Conservation (phyloP, 2,113 vertebrate species). For the Nicator chloris region DNA sequence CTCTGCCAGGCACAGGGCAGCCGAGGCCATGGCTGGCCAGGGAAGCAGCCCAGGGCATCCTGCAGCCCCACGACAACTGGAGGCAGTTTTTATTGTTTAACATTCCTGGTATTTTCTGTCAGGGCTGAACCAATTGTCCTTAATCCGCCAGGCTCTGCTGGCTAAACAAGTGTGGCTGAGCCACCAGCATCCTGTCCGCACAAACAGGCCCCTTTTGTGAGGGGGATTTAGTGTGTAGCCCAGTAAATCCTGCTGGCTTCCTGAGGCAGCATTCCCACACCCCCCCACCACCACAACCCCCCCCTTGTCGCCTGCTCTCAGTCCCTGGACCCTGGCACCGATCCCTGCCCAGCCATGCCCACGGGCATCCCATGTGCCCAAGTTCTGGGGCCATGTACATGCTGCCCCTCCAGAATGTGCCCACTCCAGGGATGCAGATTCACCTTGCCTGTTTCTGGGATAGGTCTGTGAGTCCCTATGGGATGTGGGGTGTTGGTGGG, state of each 20-base stretch:
- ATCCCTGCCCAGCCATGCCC: not conserved
- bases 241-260: constrained; percentile 69
- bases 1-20: not conserved
- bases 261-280: constrained; percentile 67
- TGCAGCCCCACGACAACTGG: constrained; percentile 39
- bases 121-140: constrained; percentile 73
- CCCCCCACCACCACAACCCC: not conserved
- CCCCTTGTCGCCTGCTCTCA: not conserved
- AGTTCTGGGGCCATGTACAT: not conserved
- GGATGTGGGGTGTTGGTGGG: not conserved
- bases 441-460: not conserved
- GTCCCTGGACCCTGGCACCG: not conserved
- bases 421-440: not conserved
- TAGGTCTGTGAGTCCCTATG: not conserved
- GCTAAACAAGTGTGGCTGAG: constrained; percentile 71
- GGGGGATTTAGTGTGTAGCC: constrained; percentile 63
- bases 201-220: constrained; percentile 72
- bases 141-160: constrained; percentile 71
- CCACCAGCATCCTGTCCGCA: constrained; percentile 63
- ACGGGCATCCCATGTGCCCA: not conserved
- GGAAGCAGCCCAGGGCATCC: not conserved
- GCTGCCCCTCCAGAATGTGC: not conserved
- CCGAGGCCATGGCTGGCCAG: not conserved
- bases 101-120: constrained; percentile 73
- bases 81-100: constrained; percentile 69